Conservation (phyloP, 2,888 invertebrate species). For the Limnephilus lunatus region DNA sequence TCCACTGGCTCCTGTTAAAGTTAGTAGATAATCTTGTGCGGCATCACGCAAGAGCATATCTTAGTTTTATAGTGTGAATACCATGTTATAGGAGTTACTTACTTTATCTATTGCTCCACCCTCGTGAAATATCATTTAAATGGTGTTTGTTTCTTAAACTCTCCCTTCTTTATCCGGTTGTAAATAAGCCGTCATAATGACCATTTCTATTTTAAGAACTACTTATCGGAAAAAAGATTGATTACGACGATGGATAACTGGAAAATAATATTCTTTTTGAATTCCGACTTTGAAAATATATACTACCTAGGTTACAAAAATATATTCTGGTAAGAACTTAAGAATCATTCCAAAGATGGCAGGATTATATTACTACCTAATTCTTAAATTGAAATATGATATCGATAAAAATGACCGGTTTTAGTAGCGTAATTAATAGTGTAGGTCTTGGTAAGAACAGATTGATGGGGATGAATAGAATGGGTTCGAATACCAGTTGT, state of each 20-base stretch:
- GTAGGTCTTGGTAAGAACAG: too few relatives aligned
- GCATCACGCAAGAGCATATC: not conserved
- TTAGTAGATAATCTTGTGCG: not conserved
- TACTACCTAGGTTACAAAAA: not conserved
- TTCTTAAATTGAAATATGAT: too few relatives aligned
- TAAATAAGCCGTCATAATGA: not conserved
- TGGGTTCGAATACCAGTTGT: too few relatives aligned
- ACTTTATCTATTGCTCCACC: not conserved
- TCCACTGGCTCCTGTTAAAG: too few relatives aligned
- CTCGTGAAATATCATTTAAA: not conserved
- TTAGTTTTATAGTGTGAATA: too few relatives aligned
- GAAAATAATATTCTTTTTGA: not conserved
- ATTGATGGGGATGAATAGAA: too few relatives aligned
- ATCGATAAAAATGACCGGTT: too few relatives aligned
- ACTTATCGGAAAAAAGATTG: not conserved
- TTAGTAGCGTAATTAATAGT: too few relatives aligned
- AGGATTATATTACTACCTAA: too few relatives aligned
- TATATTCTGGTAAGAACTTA: not conserved
- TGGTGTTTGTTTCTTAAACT: not conserved
- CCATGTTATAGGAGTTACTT: not conserved
- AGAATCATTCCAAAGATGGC: too few relatives aligned
- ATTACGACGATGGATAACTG: not conserved
- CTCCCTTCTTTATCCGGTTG: not conserved
- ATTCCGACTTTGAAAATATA: too few relatives aligned
- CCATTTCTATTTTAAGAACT: not conserved